Conservation (phyloP, 2,888 invertebrate species). For the Cheilosia impressa region DNA sequence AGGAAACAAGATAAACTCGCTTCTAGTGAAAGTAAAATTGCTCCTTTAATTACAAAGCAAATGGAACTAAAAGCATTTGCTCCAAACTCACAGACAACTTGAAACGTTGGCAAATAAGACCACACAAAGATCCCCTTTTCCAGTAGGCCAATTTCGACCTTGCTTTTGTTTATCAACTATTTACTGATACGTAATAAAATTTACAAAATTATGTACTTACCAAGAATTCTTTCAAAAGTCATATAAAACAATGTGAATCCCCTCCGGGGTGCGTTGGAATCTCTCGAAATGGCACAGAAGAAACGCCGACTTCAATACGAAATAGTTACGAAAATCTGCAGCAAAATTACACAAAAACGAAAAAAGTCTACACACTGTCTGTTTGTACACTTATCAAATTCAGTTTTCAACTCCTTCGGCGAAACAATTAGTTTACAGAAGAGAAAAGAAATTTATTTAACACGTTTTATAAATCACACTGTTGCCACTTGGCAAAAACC, state of each 20-base stretch:
- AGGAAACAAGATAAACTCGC: not conserved
- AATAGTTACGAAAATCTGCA: constrained; percentile 48
- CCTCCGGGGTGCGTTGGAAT: constrained; percentile 82
- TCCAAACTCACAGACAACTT: not conserved
- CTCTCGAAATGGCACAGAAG: constrained; percentile 79
- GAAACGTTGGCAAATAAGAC: not conserved
- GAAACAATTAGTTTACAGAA: not conserved
- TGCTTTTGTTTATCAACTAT: constrained; percentile 3
- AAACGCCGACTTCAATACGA: constrained; percentile 35
- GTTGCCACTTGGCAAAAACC: constrained; percentile 53
- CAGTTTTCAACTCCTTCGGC: not conserved
- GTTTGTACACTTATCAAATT: constrained; percentile 23
- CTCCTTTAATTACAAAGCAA: not conserved
- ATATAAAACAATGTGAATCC: constrained; percentile 90
- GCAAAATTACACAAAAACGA: constrained; percentile 41
- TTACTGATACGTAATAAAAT: not conserved
- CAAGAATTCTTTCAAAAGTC: constrained; percentile 97
- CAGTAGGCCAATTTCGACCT: not conserved
- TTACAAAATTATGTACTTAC: constrained; percentile 86
- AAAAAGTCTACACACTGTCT: constrained; percentile 20
- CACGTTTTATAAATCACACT: constrained; percentile 17
- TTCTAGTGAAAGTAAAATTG: constrained; percentile 1
- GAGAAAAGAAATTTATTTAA: not conserved
- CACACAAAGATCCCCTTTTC: not conserved
- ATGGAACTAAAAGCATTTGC: not conserved